Conservation (phyloP, 2,113 vertebrate genomes). For the Gobius niger region DNA sequence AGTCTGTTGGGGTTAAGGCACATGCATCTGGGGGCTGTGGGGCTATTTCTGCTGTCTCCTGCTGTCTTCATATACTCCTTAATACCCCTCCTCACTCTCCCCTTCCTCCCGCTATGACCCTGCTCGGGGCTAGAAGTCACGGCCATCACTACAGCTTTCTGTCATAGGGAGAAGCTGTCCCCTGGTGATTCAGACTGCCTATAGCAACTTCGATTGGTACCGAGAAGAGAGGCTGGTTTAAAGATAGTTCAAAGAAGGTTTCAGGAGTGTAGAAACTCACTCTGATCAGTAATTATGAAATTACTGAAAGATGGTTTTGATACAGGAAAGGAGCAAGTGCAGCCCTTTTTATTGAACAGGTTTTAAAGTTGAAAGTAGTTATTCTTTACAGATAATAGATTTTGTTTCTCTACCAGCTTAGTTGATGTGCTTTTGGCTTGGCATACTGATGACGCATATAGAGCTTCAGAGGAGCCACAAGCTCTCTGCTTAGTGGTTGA, state of each 20-base stretch:
- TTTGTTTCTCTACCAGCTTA: too few species aligned
- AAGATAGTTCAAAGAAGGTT: constrained; percentile 52
- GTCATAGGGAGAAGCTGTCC: constrained; percentile 64
- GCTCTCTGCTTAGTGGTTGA: too few species aligned
- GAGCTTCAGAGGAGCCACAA: too few species aligned
- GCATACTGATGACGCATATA: too few species aligned
- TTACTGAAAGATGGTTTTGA: neutral
- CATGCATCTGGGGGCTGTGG: constrained; percentile 60
- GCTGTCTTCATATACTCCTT: constrained; percentile 43
- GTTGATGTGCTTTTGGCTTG: too few species aligned
- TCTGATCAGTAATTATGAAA: too few species aligned
- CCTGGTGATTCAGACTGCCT: constrained; percentile 57
- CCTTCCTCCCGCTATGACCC: constrained; percentile 65
- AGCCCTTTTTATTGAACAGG: too few species aligned
- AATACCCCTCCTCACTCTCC: constrained; percentile 40
- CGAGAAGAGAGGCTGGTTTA: constrained; percentile 35
- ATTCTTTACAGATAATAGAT: too few species aligned
- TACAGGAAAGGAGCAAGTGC: too few species aligned
- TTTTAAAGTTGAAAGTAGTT: too few species aligned
- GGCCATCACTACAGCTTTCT: constrained; percentile 75
- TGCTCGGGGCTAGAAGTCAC: constrained; percentile 71
- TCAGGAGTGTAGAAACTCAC: constrained; percentile 10
- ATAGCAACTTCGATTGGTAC: constrained; percentile 46
- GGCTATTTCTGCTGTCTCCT: constrained; percentile 35
- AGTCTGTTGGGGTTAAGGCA: constrained; percentile 60